Conservation (phyloP, 1,140 invertebrate genomes). For the Adoxophyes honmai region DNA sequence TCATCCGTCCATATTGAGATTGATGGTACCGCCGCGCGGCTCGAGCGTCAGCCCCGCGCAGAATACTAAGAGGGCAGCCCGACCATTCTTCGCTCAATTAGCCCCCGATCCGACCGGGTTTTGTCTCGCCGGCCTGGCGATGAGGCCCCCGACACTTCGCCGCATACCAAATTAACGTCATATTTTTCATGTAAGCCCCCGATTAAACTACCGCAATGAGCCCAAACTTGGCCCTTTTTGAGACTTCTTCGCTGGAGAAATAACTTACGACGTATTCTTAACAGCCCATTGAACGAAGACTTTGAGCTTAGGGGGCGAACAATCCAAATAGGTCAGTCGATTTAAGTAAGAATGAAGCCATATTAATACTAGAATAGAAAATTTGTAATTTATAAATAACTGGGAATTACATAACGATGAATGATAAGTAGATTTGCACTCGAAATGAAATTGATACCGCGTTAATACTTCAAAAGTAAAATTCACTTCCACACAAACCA, state of each 20-base stretch:
- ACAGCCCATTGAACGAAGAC: neutral
- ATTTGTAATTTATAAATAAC: too few relatives aligned
- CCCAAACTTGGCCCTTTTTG: constrained; percentile 23
- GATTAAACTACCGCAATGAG: constrained; percentile 57
- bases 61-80: constrained; percentile 61
- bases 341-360: too few relatives aligned
- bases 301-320: too few relatives aligned
- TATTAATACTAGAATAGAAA: too few relatives aligned
- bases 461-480: too few relatives aligned
- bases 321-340: too few relatives aligned
- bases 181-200: constrained; percentile 64
- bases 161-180: constrained; percentile 65
- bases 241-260: constrained; percentile 10
- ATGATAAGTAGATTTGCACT: too few relatives aligned
- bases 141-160: constrained; percentile 50
- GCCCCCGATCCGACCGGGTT: constrained; percentile 47
- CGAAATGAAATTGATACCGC: too few relatives aligned
- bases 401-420: too few relatives aligned
- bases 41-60: constrained; percentile 33
- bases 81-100: constrained; percentile 66
- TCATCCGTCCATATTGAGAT: constrained; percentile 69
- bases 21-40: constrained; percentile 57
- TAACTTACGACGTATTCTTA: constrained; percentile 7
- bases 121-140: constrained; percentile 49
- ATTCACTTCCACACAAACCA: too few relatives aligned